These are phyloP conservation scores for Cossypha heuglini DNA, from an alignment of 2,797 vertebrate species.

Conservation along the genomic window DNA sequence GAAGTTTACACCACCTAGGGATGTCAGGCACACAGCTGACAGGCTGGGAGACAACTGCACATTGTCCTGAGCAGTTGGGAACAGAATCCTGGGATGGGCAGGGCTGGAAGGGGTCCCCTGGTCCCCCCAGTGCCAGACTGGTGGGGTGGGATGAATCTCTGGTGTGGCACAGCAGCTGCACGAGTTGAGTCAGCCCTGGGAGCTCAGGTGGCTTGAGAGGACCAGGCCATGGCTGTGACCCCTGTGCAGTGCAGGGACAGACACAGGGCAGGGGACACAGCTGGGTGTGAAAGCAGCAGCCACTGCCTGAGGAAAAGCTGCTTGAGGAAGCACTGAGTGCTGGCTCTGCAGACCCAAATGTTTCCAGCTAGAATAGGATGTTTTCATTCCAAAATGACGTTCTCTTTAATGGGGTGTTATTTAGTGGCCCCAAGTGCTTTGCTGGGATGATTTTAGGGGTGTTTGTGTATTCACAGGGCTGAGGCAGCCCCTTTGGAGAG, in stretches of 20 bases:
- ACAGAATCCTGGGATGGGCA: neutral
- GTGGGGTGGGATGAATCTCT: neutral
- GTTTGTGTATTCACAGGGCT: neutral
- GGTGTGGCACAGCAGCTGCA: neutral
- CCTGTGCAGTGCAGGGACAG: neutral
- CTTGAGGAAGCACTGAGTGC: neutral
- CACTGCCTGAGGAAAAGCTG: neutral
- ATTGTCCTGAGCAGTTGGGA: neutral
- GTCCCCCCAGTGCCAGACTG: fast-evolving
- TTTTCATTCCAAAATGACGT: neutral
- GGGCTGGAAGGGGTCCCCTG: neutral
- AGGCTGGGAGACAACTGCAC: neutral
- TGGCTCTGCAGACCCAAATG: neutral
- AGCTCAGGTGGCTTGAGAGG: neutral
- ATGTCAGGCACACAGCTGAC: neutral
- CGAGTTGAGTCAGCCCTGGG: neutral
- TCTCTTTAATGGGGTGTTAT: neutral
- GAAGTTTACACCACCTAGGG: neutral
- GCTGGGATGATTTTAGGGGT: neutral
- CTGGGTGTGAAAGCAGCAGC: neutral
- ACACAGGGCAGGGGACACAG: neutral
- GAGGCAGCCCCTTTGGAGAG: neutral
- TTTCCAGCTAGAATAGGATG: neutral
- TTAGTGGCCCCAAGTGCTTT: neutral
- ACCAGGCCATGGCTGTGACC: neutral